A percentile compares a stretch with the other conserved stretches of the same genome.
phyloP scores from a whole-genome alignment of 2,113 vertebrate genomes.

The human (Homo sapiens) region DNA sequence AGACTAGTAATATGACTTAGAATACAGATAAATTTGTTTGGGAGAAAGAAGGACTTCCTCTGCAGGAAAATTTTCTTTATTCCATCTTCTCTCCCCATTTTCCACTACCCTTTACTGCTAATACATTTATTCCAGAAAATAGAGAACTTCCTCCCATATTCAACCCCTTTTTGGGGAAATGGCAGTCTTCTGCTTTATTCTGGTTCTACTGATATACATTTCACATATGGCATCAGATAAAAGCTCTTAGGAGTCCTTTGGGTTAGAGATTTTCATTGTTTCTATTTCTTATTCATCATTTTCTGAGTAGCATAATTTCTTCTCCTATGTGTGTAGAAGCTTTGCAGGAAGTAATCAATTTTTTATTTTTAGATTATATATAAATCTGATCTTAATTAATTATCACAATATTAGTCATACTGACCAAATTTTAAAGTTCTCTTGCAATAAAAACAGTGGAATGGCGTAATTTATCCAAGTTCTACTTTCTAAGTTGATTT shows the following conservation, averaged over 20 bases:
- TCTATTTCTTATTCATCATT: constrained; percentile 8
- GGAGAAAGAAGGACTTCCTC: neutral
- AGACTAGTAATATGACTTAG: neutral
- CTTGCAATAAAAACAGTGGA: constrained; percentile 10
- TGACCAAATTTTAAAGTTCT: constrained; percentile 29
- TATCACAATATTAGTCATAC: neutral
- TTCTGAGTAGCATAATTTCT: neutral
- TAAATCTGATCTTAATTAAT: constrained; percentile 29
- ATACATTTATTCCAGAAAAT: constrained; percentile 33
- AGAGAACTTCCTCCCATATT: neutral
- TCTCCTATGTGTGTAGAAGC: neutral
- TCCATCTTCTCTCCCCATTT: neutral
- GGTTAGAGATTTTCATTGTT: neutral
- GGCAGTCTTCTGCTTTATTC: constrained; percentile 32
- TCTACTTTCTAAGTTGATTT: neutral
- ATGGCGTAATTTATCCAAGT: neutral
- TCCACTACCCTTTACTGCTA: neutral
- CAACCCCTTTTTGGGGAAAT: constrained; percentile 12
- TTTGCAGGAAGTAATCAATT: neutral
- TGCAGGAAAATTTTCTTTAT: neutral
- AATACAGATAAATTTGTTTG: neutral
- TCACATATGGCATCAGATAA: neutral
- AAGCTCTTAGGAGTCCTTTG: neutral
- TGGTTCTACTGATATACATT: constrained; percentile 28
- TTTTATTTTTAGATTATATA: constrained; percentile 23